Percentiles rank a stretch among this genome's conserved stretches.
These are phyloP conservation scores for Heliocidaris erythrogramma DNA, from an alignment of 35 echinoderm and acorn worm species.

Conservation along the genomic window DNA sequence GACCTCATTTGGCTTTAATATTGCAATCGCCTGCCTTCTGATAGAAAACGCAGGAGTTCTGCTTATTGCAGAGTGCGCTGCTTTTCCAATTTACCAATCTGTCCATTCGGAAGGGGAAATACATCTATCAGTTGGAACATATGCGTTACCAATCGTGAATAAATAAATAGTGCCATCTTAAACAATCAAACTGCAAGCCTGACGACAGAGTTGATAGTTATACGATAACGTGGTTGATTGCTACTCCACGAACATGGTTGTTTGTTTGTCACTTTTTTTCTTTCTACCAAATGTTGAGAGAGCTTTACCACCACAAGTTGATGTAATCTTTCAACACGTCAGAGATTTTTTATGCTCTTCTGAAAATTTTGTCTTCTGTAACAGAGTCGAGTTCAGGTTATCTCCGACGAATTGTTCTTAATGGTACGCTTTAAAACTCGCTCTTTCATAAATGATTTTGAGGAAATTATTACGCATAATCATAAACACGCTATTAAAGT, in stretches of 20 bases:
- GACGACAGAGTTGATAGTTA: constrained; percentile 26
- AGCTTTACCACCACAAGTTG: not conserved
- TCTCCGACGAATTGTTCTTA: too few species aligned
- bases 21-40: not conserved
- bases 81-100: constrained; percentile 43
- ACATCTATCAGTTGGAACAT: constrained; percentile 33
- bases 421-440: too few species aligned
- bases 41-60: constrained; percentile 26
- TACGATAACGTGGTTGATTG: not conserved
- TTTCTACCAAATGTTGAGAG: not conserved
- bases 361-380: not conserved
- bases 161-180: constrained; percentile 25
- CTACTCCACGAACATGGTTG: not conserved
- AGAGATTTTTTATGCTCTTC: not conserved
- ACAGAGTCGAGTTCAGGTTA: too few species aligned
- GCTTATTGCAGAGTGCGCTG: constrained; percentile 33
- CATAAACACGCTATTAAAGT: too few species aligned
- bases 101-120: constrained; percentile 30
- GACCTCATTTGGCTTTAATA: constrained; percentile 13
- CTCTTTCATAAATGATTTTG: too few species aligned
- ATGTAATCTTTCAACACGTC: not conserved
- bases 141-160: constrained; percentile 14
- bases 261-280: not conserved
- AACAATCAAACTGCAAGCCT: constrained; percentile 24
- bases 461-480: too few species aligned